A percentile compares a stretch with the other conserved stretches of the same genome.
Evolutionary conservation across 2,797 vertebrate genomes (phyloP).

Genomic region (Sebastolobus altivelis): DNA sequence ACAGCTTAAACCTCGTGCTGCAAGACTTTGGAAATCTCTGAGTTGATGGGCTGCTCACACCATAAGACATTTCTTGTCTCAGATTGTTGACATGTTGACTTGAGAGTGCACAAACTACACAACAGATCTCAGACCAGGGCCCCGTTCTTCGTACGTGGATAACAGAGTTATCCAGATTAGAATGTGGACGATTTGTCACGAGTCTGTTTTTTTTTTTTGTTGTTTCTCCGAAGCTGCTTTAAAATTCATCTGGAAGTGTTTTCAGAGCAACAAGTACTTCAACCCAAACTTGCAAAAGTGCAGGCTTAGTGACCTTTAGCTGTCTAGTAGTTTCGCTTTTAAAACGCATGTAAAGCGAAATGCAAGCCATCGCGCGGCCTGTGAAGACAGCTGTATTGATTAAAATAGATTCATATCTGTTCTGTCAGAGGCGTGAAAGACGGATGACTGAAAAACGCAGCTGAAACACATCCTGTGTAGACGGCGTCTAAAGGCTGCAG

Average conservation of each 20-base stretch:
- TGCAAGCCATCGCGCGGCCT: not conserved
- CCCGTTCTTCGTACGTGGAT: not conserved
- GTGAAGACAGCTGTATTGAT: constrained; percentile 22
- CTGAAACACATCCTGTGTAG: not conserved
- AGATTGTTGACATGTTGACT: not conserved
- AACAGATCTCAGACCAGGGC: not conserved
- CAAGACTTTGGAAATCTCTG: not conserved
- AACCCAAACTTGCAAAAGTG: not conserved
- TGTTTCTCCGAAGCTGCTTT: not conserved
- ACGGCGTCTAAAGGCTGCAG: not conserved
- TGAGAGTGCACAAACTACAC: not conserved
- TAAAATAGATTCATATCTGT: constrained; percentile 15
- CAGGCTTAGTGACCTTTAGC: no score
- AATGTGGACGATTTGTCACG: not conserved
- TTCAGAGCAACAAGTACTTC: not conserved
- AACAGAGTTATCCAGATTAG: not conserved
- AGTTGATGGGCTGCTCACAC: not conserved
- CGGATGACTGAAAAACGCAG: not conserved
- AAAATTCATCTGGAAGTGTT: not conserved
- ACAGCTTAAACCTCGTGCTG: not conserved
- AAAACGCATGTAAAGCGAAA: not conserved
- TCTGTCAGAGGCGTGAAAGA: not conserved
- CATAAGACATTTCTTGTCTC: not conserved
- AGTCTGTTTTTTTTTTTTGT: not conserved
- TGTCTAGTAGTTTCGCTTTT: not conserved